These are phyloP conservation scores for Aradophagus sp. DNA, from an alignment of 1,140 invertebrate genomes.

Conservation along the genomic window DNA sequence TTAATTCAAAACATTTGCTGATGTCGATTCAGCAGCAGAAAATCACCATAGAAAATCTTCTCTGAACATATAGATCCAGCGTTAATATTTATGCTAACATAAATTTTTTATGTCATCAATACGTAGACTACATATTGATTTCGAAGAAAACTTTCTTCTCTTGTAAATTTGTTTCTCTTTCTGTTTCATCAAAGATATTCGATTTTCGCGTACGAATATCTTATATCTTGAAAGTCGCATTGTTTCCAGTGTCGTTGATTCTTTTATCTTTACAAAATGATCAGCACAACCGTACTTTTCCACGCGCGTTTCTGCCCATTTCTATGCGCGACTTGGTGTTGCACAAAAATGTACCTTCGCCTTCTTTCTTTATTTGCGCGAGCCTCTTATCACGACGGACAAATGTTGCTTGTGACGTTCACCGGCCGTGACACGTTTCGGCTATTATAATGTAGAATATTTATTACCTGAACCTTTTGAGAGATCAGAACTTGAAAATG, in stretches of 20 bases:
- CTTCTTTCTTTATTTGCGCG: slow-evolving; percentile 20
- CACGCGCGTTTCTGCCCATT: slow-evolving; percentile 22
- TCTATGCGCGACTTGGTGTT: slow-evolving; percentile 9
- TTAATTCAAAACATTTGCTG: too few species aligned
- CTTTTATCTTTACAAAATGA: slow-evolving; percentile 15
- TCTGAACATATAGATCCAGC: too few species aligned
- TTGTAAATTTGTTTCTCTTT: too few species aligned
- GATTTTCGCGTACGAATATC: slow-evolving; percentile 5
- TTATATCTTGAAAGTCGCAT: too few species aligned
- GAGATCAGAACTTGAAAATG: background rate
- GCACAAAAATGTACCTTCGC: slow-evolving; percentile 14
- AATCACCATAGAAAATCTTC: too few species aligned
- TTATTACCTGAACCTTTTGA: background rate
- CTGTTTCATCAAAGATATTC: too few species aligned
- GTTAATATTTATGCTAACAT: background rate
- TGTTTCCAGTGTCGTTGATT: slow-evolving; percentile 12
- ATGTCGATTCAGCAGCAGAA: too few species aligned
- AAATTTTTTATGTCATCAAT: too few species aligned
- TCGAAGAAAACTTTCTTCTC: too few species aligned
- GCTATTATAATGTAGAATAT: slow-evolving; percentile 3
- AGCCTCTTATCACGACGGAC: slow-evolving; percentile 21
- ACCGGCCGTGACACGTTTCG: slow-evolving; percentile 2
- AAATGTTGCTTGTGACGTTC: slow-evolving; percentile 30
- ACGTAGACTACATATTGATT: too few species aligned
- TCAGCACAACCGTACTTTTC: slow-evolving; percentile 15